Conservation (phyloP, 1,140 invertebrate genomes). For the Platyura marginata region DNA sequence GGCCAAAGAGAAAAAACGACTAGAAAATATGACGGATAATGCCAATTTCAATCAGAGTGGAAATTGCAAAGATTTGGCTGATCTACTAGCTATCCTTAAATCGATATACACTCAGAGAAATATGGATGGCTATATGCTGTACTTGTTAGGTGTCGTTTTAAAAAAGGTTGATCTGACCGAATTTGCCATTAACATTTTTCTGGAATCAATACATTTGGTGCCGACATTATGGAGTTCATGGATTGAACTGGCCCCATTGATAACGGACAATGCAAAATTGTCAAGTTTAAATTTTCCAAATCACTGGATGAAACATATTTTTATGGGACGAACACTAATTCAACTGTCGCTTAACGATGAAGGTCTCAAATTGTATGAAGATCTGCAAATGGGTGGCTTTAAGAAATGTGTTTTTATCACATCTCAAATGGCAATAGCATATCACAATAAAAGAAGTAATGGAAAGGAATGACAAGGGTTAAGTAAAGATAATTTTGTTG, state of each 20-base stretch:
- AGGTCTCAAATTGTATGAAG: conserved; percentile 64
- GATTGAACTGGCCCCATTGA: conserved; percentile 74
- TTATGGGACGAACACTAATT: conserved; percentile 75
- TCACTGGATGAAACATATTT: conserved; percentile 93
- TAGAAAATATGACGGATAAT: conserved; percentile 65
- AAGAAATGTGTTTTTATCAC: conserved; percentile 75
- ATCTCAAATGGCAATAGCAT: conserved; percentile 78
- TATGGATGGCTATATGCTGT: conserved; percentile 75
- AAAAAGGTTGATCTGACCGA: conserved; percentile 67
- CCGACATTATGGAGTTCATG: conserved; percentile 87
- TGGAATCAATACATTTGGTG: conserved; percentile 54
- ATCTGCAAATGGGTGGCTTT: conserved; percentile 62
- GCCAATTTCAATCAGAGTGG: conserved; percentile 46
- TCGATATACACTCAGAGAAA: conserved; percentile 37
- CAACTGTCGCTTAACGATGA: conserved; percentile 83
- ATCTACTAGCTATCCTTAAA: conserved; percentile 33
- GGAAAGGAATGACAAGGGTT: too few species aligned
- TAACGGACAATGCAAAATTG: conserved; percentile 58
- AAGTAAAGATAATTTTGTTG: too few species aligned
- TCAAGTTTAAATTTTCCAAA: conserved; percentile 52
- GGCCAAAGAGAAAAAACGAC: conserved; percentile 70
- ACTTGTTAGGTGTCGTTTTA: conserved; percentile 80
- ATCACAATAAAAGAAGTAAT: conserved; percentile 79
- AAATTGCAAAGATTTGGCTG: conserved; percentile 33
- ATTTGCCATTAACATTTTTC: conserved; percentile 54